These are phyloP conservation scores for Montipora capricornis DNA, from an alignment of 64 coral and sea anemone genomes.

Conservation along the genomic window DNA sequence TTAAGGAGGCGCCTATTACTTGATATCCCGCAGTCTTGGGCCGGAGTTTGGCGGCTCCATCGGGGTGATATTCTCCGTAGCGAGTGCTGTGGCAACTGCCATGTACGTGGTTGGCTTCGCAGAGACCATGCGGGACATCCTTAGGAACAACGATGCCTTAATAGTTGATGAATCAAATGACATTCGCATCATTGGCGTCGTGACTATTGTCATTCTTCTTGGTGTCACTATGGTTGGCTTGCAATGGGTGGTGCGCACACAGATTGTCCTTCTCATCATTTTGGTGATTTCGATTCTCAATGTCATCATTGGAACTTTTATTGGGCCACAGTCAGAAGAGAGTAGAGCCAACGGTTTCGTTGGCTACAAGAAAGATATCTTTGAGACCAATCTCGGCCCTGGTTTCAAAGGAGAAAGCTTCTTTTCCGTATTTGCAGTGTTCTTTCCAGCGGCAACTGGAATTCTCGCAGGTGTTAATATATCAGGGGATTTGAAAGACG, in stretches of 20 bases:
- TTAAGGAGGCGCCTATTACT: slow-evolving; percentile 91
- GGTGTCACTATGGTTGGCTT: slow-evolving; percentile 89
- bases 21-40: slow-evolving; percentile 95
- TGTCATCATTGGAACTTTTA: slow-evolving; percentile 92
- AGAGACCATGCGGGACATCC: slow-evolving; percentile 88
- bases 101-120: slow-evolving; percentile 98
- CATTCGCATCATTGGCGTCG: slow-evolving; percentile 91
- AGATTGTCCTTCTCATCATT: slow-evolving; percentile 82
- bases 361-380: slow-evolving; percentile 69
- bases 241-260: slow-evolving; percentile 91
- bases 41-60: slow-evolving; percentile 99
- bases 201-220: slow-evolving; percentile 83
- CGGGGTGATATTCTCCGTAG: slow-evolving; percentile 94
- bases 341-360: slow-evolving; percentile 79
- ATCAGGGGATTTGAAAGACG: slow-evolving; percentile 90
- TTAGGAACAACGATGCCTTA: slow-evolving; percentile 72
- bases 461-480: slow-evolving; percentile 99
- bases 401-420: slow-evolving; percentile 89
- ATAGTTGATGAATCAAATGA: slow-evolving; percentile 95
- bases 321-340: slow-evolving; percentile 85
- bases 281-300: slow-evolving; percentile 88
- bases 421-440: slow-evolving; percentile 98
- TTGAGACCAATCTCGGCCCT: slow-evolving; percentile 73
- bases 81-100: slow-evolving; percentile 95
- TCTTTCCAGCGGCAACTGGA: slow-evolving; percentile 95